Percentiles rank a stretch among this genome's conserved stretches.
Conservation (phyloP, 2,888 invertebrate genomes). For the Deroplatys truncata region DNA sequence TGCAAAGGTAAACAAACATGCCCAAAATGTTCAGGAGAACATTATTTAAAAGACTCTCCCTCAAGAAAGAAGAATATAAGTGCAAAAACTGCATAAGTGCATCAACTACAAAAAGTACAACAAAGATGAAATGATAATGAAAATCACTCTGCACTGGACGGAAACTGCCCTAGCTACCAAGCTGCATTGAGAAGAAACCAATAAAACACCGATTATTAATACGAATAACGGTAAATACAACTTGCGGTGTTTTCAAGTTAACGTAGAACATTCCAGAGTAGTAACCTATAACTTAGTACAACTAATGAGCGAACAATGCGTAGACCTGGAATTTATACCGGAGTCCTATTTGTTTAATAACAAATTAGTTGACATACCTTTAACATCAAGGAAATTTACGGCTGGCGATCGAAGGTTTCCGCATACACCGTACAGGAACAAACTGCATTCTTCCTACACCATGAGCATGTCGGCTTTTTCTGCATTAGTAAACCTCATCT, state of each 20-base stretch:
- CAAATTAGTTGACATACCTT: background rate
- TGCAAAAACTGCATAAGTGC: background rate
- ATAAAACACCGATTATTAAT: background rate
- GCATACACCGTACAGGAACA: too few species aligned
- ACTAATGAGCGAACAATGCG: background rate
- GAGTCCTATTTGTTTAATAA: background rate
- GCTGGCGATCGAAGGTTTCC: background rate
- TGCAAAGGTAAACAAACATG: background rate
- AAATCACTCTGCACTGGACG: background rate
- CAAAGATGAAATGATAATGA: background rate
- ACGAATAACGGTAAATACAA: background rate
- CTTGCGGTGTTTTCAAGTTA: background rate
- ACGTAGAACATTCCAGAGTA: background rate
- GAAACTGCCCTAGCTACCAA: background rate
- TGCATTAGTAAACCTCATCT: too few species aligned
- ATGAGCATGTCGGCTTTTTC: too few species aligned
- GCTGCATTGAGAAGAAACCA: background rate
- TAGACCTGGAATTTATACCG: background rate
- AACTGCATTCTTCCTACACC: too few species aligned
- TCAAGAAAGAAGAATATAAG: background rate
- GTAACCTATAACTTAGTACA: background rate
- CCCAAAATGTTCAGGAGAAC: background rate
- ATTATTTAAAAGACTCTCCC: background rate
- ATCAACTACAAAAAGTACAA: background rate
- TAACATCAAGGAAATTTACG: background rate